phyloP scores from a whole-genome alignment of 2,797 vertebrate species.

The Catostomus latipinnis region DNA sequence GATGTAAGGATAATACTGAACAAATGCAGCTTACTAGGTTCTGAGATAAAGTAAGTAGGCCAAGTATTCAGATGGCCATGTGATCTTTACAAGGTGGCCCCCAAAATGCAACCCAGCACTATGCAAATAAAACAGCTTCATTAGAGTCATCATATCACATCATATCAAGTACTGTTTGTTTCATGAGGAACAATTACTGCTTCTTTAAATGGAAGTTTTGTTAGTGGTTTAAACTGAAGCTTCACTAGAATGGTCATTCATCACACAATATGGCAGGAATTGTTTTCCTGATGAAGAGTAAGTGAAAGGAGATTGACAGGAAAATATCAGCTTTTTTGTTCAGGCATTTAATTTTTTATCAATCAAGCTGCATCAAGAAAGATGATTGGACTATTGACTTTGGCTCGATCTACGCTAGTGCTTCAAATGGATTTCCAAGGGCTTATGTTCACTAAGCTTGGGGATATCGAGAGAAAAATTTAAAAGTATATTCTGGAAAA shows the following conservation, averaged over 20 bases:
- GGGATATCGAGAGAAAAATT: conserved; percentile 35
- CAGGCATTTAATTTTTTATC: conserved; percentile 45
- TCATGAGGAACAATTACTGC: neutral
- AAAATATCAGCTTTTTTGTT: conserved; percentile 30
- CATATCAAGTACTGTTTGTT: neutral
- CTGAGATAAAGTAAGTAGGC: no score
- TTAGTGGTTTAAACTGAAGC: neutral
- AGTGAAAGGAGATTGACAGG: conserved; percentile 21
- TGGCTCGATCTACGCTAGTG: conserved; percentile 23
- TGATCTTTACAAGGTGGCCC: no score
- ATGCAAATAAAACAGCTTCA: no score
- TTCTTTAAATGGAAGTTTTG: neutral
- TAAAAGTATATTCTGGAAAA: conserved; percentile 15
- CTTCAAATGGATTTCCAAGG: conserved; percentile 51
- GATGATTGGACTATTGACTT: conserved; percentile 57
- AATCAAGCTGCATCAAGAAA: conserved; percentile 49
- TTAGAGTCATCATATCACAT: no score
- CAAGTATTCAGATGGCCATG: no score
- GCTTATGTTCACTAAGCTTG: conserved; percentile 18
- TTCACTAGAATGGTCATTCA: neutral
- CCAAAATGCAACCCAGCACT: no score
- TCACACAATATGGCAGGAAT: conserved; percentile 14
- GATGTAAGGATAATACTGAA: no score
- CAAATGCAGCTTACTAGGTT: no score
- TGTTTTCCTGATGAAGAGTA: conserved; percentile 14